Conservation (phyloP, 2,797 vertebrate genomes). For the Poeciliopsis infans region DNA sequence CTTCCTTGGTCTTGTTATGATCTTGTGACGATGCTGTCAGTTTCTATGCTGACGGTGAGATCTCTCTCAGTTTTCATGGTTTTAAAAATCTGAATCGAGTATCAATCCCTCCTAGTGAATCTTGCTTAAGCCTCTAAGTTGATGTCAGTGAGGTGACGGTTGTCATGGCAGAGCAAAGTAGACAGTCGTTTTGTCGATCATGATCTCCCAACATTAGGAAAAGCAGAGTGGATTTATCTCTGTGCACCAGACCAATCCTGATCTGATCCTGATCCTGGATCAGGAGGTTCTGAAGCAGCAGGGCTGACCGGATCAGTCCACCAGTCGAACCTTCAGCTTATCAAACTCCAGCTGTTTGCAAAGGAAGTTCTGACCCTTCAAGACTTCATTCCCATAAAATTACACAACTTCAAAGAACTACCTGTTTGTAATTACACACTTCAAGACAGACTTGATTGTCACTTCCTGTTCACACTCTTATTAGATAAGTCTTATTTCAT, state of each 20-base stretch:
- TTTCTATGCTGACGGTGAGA: too few relatives aligned
- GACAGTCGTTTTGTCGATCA: not conserved
- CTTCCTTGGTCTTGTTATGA: too few relatives aligned
- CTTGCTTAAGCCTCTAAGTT: too few relatives aligned
- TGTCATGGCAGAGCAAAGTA: too few relatives aligned
- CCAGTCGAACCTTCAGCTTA: not conserved
- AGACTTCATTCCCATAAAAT: constrained; percentile 1
- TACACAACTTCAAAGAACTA: constrained; percentile 14
- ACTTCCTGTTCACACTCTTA: constrained; percentile 47
- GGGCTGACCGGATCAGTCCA: not conserved
- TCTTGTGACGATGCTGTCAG: too few relatives aligned
- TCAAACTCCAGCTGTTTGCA: not conserved
- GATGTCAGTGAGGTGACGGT: too few relatives aligned
- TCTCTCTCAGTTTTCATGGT: too few relatives aligned
- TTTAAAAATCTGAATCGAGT: too few relatives aligned
- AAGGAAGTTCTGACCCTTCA: constrained; percentile 1
- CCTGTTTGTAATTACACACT: not conserved
- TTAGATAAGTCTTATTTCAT: constrained; percentile 27
- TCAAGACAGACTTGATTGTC: constrained; percentile 28
- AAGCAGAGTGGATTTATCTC: too few relatives aligned
- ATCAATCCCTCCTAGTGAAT: too few relatives aligned
- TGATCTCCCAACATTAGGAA: not conserved
- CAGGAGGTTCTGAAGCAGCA: not conserved
- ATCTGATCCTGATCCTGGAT: too few relatives aligned
- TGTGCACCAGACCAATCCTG: not conserved